Evolutionary conservation across 2,888 invertebrate genomes (phyloP).

Genomic region (Globia sparganii): DNA sequence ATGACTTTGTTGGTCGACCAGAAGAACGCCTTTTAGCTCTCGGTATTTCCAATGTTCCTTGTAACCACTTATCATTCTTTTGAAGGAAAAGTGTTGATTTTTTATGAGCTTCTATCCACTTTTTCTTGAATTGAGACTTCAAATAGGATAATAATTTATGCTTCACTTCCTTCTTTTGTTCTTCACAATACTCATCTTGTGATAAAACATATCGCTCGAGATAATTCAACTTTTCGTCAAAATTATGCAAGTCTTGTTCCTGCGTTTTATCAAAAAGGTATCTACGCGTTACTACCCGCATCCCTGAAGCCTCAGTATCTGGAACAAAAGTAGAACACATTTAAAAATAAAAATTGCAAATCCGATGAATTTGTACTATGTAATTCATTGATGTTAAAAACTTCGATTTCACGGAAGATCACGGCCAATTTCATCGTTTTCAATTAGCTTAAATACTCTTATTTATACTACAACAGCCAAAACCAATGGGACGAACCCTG

Average conservation of each 20-base stretch:
- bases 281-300: conserved; percentile 15
- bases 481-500: conserved; percentile 5
- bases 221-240: conserved; percentile 29
- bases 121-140: too few species aligned
- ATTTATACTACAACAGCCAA: conserved; percentile 4
- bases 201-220: conserved; percentile 9
- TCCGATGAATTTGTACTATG: conserved; percentile 13
- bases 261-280: conserved; percentile 7
- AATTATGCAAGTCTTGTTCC: conserved; percentile 22
- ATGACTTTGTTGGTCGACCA: conserved; percentile 23
- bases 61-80: conserved; percentile 17
- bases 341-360: neutral
- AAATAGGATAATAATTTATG: conserved; percentile 23
- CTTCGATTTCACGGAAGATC: conserved; percentile 4
- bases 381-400: neutral
- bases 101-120: too few species aligned
- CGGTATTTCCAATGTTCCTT: conserved; percentile 28
- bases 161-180: conserved; percentile 22
- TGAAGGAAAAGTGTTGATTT: neutral
- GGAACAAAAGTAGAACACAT: too few species aligned
- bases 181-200: conserved; percentile 21
- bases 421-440: conserved; percentile 1
- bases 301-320: neutral
- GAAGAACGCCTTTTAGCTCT: conserved; percentile 13
- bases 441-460: neutral